phyloP scores from a whole-genome alignment of 2,113 vertebrate genomes.

The Anthoscopus minutus region DNA sequence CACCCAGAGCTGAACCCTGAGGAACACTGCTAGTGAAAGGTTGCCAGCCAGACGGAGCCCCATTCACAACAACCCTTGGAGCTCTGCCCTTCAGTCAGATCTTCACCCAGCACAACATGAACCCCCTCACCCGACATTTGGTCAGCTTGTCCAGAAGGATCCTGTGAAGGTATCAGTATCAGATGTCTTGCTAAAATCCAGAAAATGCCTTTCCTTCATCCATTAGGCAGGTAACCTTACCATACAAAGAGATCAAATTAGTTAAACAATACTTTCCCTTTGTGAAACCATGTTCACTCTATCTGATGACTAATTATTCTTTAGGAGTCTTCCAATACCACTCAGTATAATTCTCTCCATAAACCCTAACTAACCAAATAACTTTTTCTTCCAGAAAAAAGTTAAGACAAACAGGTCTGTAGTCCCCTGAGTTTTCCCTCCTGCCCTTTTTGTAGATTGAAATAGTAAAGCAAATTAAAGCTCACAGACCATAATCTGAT shows the following conservation, averaged over 20 bases:
- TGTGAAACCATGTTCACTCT: background rate
- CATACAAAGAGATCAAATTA: background rate
- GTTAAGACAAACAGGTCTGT: background rate
- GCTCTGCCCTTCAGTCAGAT: background rate
- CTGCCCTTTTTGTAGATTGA: background rate
- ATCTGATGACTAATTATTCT: background rate
- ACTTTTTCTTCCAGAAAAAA: background rate
- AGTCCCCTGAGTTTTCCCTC: background rate
- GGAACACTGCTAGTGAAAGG: background rate
- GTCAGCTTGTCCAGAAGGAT: background rate
- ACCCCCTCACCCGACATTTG: background rate
- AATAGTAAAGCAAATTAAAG: background rate
- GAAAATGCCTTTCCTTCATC: background rate
- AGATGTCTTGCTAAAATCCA: background rate
- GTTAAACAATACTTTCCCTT: background rate
- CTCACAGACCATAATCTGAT: background rate
- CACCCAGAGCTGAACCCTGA: background rate
- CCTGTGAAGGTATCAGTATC: background rate
- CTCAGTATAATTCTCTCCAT: background rate
- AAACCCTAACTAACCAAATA: background rate
- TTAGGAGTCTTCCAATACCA: background rate
- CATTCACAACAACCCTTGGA: background rate
- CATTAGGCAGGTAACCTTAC: background rate
- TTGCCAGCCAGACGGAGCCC: background rate
- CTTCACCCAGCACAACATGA: background rate